Percentiles rank a stretch among this genome's conserved stretches.
Evolutionary conservation across 2,797 vertebrate species (phyloP).

Genomic region (Sebastes taczanowskii): DNA sequence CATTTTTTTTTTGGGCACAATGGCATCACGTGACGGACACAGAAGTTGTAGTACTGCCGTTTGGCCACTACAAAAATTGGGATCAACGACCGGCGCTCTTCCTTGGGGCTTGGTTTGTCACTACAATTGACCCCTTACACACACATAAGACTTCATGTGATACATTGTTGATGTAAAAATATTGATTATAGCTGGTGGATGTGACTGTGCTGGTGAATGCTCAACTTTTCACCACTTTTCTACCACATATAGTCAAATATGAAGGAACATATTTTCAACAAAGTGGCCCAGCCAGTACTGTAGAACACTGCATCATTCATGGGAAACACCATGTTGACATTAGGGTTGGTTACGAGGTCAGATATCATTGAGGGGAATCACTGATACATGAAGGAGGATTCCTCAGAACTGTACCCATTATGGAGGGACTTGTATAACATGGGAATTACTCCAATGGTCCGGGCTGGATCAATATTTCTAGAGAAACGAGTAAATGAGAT

Average conservation of each 20-base stretch:
- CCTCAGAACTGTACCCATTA: conserved; percentile 8
- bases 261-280: neutral
- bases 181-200: too few relatives aligned
- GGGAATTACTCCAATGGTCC: conserved; percentile 3
- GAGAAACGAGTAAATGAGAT: conserved; percentile 27
- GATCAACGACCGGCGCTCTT: too few relatives aligned
- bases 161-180: too few relatives aligned
- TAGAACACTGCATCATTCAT: neutral
- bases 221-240: neutral
- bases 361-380: conserved; percentile 19
- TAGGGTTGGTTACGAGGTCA: neutral
- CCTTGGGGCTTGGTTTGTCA: too few relatives aligned
- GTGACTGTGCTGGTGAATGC: too few relatives aligned
- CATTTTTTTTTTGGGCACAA: too few relatives aligned
- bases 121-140: neutral
- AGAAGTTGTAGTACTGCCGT: too few relatives aligned
- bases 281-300: neutral
- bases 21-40: too few relatives aligned
- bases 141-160: neutral
- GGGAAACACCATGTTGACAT: neutral
- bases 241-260: neutral
- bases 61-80: too few relatives aligned
- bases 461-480: conserved; percentile 44
- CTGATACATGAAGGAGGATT: conserved; percentile 23
- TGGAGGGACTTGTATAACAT: neutral